phyloP scores from a whole-genome alignment of 2,888 invertebrate genomes.

The Pharmacophagus antenor region DNA sequence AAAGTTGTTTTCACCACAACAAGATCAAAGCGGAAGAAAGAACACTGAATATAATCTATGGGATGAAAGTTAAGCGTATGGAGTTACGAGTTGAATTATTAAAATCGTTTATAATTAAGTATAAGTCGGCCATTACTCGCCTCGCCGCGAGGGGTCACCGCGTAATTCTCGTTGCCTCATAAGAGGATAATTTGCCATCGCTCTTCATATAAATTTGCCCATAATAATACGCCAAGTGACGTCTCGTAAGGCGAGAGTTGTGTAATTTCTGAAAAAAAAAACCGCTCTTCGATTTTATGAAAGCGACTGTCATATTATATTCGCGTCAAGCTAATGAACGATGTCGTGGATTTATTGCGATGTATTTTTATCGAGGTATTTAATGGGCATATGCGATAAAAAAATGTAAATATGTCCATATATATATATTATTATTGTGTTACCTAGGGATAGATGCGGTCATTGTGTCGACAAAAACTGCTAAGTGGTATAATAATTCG shows the following conservation, averaged over 20 bases:
- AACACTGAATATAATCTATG: not conserved
- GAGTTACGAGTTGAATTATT: slow-evolving; percentile 15
- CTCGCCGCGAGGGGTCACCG: slow-evolving; percentile 47
- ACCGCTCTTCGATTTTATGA: slow-evolving; percentile 53
- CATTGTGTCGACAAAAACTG: no score
- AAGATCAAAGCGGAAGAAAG: not conserved
- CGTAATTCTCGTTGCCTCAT: slow-evolving; percentile 52
- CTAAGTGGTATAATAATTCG: no score
- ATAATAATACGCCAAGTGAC: slow-evolving; percentile 53
- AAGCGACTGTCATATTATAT: slow-evolving; percentile 67
- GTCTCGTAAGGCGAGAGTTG: slow-evolving; percentile 41
- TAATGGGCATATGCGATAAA: slow-evolving; percentile 7
- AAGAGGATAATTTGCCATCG: slow-evolving; percentile 50
- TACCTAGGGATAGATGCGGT: no score
- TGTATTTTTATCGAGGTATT: slow-evolving; percentile 35
- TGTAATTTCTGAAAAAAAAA: slow-evolving; percentile 35
- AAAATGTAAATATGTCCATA: no score
- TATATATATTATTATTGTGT: no score
- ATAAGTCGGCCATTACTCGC: slow-evolving; percentile 54
- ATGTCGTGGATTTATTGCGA: slow-evolving; percentile 49
- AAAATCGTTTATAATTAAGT: slow-evolving; percentile 54
- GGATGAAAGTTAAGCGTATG: not conserved
- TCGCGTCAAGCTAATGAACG: slow-evolving; percentile 55
- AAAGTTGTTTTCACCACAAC: no score
- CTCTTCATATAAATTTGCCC: slow-evolving; percentile 48